Base-by-base conservation (phyloP, 2,888 invertebrate species). In the Eupithecia vulgata region DNA sequence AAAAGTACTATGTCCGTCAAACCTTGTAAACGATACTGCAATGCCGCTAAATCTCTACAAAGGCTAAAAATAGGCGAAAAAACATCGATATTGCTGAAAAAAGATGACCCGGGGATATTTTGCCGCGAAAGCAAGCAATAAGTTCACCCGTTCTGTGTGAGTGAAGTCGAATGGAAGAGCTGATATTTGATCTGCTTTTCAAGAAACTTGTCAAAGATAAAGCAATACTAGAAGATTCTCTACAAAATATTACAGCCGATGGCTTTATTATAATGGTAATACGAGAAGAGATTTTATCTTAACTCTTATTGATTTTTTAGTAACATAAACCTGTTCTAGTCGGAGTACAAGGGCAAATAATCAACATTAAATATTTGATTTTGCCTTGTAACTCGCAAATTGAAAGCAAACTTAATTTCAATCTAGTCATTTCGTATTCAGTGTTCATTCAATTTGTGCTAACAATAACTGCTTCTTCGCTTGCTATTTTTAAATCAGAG, bases 41-140 rank as follows among this genome's bases (percentile, higher is more conserved):
- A 70, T 70, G 37, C 25, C 37, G 65, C 70, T 65, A 37, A 70
- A 65, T 65, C 70, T 62, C 65, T 35, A 72, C 64, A 72, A 64
- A 64, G 72, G 72, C 40, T 45, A 52, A 65, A 72, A 68, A 64
- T 67, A 67, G 61, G 45, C 61, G 52, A 25, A 59, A 71, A 71
- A 71, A 72, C 64, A 64, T 21, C 68, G 72, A 68, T 72, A 72
- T 68, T 68, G 72, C 68, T 72, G 64, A 72, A 68, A 72, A 71
- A 72, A 79, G 75, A 83, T 82, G 83, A 83, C 79, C 82, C 79
- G 12, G 76, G 80, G 82, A 82, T 83, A 81, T 84, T 83, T 81
- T 73, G 83, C 81, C 74, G 76, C 76, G 82, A 80, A 80, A 83
- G 84, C 82, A 82, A 76, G 79, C 84, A 83, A 86, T 84, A 84